Evolutionary conservation across 2,113 vertebrate genomes (phyloP).

Genomic region (Gobio gobio): DNA sequence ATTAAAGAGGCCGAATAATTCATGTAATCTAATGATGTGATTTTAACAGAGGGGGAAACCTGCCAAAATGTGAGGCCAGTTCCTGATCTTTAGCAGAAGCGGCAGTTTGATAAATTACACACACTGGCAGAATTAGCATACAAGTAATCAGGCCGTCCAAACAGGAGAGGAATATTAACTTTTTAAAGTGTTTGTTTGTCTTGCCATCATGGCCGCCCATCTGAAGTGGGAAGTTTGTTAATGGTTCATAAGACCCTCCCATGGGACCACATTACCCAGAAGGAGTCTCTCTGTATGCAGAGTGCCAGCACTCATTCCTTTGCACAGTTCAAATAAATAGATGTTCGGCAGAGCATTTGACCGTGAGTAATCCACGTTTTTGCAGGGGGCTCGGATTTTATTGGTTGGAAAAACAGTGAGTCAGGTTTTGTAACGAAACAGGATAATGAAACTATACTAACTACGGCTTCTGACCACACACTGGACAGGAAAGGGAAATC

Average conservation of each 20-base stretch:
- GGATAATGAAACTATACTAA: conserved; percentile 76
- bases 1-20: conserved; percentile 26
- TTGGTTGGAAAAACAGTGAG: conserved; percentile 45
- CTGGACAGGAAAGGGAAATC: conserved; percentile 79
- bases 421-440: conserved; percentile 47
- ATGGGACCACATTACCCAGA: conserved; percentile 70
- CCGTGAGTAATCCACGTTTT: conserved; percentile 24
- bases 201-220: conserved; percentile 63
- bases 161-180: conserved; percentile 70
- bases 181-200: conserved; percentile 76
- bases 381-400: conserved; percentile 32
- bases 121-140: conserved; percentile 72
- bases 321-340: conserved; percentile 51
- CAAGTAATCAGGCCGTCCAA: conserved; percentile 75
- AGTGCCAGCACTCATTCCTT: conserved; percentile 64
- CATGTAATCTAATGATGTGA: conserved; percentile 41
- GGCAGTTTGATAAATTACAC: conserved; percentile 75
- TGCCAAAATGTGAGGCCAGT: conserved; percentile 41
- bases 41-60: conserved; percentile 19
- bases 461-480: conserved; percentile 73
- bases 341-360: conserved; percentile 31
- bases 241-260: conserved; percentile 72
- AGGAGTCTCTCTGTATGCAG: conserved; percentile 69
- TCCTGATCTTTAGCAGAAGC: conserved; percentile 61
- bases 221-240: conserved; percentile 71